Percentiles rank a stretch among this genome's conserved stretches.
phyloP scores from a whole-genome alignment of 2,113 vertebrate species.

The Crypturellus undulatus region DNA sequence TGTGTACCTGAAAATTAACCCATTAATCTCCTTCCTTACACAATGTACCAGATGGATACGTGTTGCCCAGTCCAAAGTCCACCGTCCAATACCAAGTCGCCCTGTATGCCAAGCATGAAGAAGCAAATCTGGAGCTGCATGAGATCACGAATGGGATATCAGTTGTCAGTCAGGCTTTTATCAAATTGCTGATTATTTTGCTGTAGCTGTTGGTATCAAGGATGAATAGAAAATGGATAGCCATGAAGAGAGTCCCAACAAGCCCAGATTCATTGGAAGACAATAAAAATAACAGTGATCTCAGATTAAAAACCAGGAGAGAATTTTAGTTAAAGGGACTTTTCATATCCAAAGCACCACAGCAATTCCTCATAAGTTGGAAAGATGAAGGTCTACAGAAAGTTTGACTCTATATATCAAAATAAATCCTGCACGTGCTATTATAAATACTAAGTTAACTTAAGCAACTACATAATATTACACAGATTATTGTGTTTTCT shows the following conservation, averaged over 20 bases:
- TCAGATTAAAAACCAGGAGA: neutral
- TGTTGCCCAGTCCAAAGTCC: neutral
- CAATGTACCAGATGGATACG: neutral
- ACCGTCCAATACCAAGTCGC: neutral
- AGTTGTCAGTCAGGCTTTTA: neutral
- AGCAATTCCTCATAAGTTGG: neutral
- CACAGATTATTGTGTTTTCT: neutral
- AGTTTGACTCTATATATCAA: neutral
- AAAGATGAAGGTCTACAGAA: neutral
- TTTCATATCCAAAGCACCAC: neutral
- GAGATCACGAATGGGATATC: neutral
- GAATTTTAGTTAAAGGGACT: neutral
- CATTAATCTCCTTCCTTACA: neutral
- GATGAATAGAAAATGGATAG: neutral
- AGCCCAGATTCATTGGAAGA: neutral
- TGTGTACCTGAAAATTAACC: neutral
- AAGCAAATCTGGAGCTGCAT: neutral
- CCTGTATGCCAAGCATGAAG: neutral
- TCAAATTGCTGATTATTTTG: neutral
- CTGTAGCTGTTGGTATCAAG: neutral
- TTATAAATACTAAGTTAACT: neutral
- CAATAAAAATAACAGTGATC: neutral
- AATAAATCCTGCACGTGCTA: neutral
- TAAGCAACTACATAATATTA: neutral
- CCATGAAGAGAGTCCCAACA: neutral